Evolutionary conservation across 2,888 invertebrate species (phyloP), one percentile per base, ranked within the genome.

Genomic region (Teleogryllus oceanicus): DNA sequence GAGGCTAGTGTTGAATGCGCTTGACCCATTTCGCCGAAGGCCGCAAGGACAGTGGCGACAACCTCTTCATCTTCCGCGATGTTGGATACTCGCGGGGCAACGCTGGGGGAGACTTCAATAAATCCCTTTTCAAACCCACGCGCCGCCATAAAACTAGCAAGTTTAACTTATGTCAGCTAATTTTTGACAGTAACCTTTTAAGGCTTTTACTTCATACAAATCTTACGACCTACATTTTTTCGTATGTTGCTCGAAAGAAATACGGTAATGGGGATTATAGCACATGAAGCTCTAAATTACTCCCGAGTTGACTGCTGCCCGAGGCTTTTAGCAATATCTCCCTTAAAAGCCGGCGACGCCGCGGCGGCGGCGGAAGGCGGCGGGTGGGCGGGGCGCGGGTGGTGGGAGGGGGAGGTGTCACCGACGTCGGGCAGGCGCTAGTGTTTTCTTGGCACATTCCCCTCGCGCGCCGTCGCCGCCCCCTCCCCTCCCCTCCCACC

Each of bases 261-360:
- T 62, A 62, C 62, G 62, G 62, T 18, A 62, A n/a, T 62, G 62
- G 62, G n/a, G 62, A 62, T 62, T 62, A 62, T 62, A 18, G 62
- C 62, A 62, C 62, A 62, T 62, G 62, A 62, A 62, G 62, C 62
- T 62, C 62, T 62, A 62, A 62, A 62, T 62, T 62, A 62, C 62
- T 37, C 37, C 8, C 13, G n/a, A 13, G 62, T 18, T 62, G 62
- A 62, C 62, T 62, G 62, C 62, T 18, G 62, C 62, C n/a, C 62
- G 62, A 11, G n/a, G 62, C 62, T 62, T 62, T 62, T 62, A 62
- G 16, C 62, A 13, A 62, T 62, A 62, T 62, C 62, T 62, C n/a
- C 62, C 62, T 62, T 62, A 62, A 62, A 62, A 62, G 62, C 62
- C 62, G 13, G 13, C 62, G 13, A 13, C n/a, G 62, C 2, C n/a